phyloP scores from a whole-genome alignment of 2,113 vertebrate species.

The Amphilophus citrinellus region DNA sequence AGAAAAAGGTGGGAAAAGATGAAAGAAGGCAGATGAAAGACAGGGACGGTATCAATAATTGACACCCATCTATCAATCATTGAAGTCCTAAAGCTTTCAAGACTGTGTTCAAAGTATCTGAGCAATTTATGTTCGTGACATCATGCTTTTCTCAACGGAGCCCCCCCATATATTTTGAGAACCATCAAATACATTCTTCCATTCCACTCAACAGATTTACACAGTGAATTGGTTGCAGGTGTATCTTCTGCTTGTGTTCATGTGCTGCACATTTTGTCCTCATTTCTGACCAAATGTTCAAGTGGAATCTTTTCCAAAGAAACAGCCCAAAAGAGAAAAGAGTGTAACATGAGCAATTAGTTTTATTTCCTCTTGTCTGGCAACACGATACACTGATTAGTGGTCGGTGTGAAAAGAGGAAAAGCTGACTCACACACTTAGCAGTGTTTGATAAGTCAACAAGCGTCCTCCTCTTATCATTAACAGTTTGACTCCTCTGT shows the following conservation, averaged over 20 bases:
- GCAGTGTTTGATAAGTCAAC: slow-evolving; percentile 64
- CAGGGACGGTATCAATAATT: slow-evolving; percentile 4
- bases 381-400: slow-evolving; percentile 54
- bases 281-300: slow-evolving; percentile 17
- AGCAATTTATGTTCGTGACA: slow-evolving; percentile 50
- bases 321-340: neutral
- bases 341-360: slow-evolving; percentile 5
- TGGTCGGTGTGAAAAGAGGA: slow-evolving; percentile 35
- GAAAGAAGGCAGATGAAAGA: slow-evolving; percentile 42
- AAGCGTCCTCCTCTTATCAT: slow-evolving; percentile 48
- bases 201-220: slow-evolving; percentile 13
- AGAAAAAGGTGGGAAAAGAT: neutral
- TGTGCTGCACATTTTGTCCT: neutral
- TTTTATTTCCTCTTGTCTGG: slow-evolving; percentile 60
- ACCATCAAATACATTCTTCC: slow-evolving; percentile 28
- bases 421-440: slow-evolving; percentile 5
- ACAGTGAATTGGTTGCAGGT: slow-evolving; percentile 47
- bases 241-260: neutral
- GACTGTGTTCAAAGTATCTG: slow-evolving; percentile 32
- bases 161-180: slow-evolving; percentile 26
- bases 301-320: neutral
- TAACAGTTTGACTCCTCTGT: slow-evolving; percentile 60
- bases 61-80: neutral
- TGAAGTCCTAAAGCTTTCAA: slow-evolving; percentile 8
- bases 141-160: slow-evolving; percentile 30